Evolutionary conservation across 2,888 invertebrate genomes (phyloP), one percentile per base, ranked within the genome.

Genomic region (Eristalinus sepulchralis): DNA sequence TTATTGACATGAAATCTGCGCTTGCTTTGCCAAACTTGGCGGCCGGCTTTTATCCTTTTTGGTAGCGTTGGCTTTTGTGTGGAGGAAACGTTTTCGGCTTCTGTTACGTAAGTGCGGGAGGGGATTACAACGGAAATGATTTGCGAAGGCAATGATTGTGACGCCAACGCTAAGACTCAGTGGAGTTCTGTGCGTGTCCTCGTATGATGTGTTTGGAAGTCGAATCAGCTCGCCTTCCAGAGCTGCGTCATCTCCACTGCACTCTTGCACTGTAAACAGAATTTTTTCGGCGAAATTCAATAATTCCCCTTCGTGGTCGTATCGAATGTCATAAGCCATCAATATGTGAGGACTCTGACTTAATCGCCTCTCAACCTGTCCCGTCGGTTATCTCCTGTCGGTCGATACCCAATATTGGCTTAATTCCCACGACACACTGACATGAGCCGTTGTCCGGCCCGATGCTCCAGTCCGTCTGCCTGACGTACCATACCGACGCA

Each of bases 401-500:
- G 47, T 60, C 70, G 83, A 78, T 86, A 86, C 85, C 78, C 83
- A 86, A 83, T 86, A 86, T 86, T 86, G 83, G 78, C 79, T 86
- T 86, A 86, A 86, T 86, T 86, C 86, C 83, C 86, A 86, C 86
- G 86, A 75, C 68, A 77, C 78, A 86, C 60, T 86, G 86, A 86
- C 83, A 83, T 68, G 60, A 83, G 70, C 83, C 78, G 73, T 78
- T 73, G n/a, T n/a, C n/a, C n/a, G n/a, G n/a, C n/a, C n/a, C n/a
- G n/a, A n/a, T n/a, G 17, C 27, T 77, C 47, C 59, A 24, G 55
- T 57, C 31, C 68, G 34, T 17, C 31, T 73, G 34, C 22, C 67
- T 47, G 59, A 17, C 53, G 85, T 78, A 82, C 85, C 55, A 64
- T 82, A 79, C 72, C 66, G 82, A 76, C 67, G 27, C 27, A 67